These are phyloP conservation scores for Percopsis omiscomaycus DNA, from an alignment of 2,797 vertebrate species.

Conservation along the genomic window DNA sequence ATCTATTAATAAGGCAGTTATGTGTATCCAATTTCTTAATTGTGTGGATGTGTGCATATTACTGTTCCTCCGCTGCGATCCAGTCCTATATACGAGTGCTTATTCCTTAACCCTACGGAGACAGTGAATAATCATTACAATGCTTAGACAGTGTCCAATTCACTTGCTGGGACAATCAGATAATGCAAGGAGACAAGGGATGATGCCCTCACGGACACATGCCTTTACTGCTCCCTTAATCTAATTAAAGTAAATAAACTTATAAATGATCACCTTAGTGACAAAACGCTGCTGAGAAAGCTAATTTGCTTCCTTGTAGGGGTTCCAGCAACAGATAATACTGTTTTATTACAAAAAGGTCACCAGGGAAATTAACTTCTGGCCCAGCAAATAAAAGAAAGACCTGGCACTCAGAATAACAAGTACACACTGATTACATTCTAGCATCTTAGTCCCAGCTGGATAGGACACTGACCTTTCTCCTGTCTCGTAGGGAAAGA, in stretches of 20 bases:
- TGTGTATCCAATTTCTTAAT: too few relatives aligned
- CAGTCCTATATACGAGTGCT: constrained; percentile 40
- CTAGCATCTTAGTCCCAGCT: constrained; percentile 80
- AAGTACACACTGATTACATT: constrained; percentile 87
- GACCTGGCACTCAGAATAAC: constrained; percentile 79
- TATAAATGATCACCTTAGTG: constrained; percentile 86
- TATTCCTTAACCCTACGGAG: constrained; percentile 32
- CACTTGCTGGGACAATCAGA: constrained; percentile 65
- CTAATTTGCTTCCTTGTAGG: constrained; percentile 86
- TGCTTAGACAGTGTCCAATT: constrained; percentile 62
- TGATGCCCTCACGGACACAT: constrained; percentile 68
- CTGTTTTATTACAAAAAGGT: constrained; percentile 88
- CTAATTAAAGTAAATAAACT: constrained; percentile 91
- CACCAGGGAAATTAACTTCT: constrained; percentile 97
- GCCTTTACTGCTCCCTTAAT: constrained; percentile 80
- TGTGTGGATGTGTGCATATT: too few relatives aligned
- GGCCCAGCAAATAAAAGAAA: constrained; percentile 89
- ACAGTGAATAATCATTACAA: constrained; percentile 57
- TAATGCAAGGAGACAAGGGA: constrained; percentile 74
- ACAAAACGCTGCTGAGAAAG: constrained; percentile 84
- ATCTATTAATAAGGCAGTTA: too few relatives aligned
- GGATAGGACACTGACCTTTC: constrained; percentile 84
- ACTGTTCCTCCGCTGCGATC: background rate
- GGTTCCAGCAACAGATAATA: constrained; percentile 89
- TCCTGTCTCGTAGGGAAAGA: constrained; percentile 73